A percentile compares a stretch with the other conserved stretches of the same genome.
Evolutionary conservation across 2,888 invertebrate species (phyloP).

Genomic region (Eretmocerus hayati): DNA sequence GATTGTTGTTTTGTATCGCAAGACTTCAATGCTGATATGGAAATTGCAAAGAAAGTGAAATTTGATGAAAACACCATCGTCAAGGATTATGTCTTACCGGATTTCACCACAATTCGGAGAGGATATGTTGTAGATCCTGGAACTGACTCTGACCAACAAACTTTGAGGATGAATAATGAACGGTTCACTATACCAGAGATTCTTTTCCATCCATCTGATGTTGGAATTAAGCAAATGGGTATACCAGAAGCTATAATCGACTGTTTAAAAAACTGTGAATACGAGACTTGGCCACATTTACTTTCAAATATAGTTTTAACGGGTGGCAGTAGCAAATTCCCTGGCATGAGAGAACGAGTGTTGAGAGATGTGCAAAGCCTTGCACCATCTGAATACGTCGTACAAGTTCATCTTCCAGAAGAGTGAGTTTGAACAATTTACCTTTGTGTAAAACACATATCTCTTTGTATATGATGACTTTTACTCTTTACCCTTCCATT

Average conservation of each 20-base stretch:
- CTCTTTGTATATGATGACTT: too few relatives aligned
- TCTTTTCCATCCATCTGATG: conserved; percentile 88
- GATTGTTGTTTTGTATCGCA: conserved; percentile 90
- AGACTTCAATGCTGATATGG: conserved; percentile 76
- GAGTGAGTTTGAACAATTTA: conserved; percentile 53
- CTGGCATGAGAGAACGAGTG: conserved; percentile 75
- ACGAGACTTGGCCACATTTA: conserved; percentile 68
- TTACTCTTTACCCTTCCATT: too few relatives aligned
- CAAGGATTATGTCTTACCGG: conserved; percentile 91
- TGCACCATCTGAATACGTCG: conserved; percentile 69
- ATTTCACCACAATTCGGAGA: conserved; percentile 82
- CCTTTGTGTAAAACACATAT: too few relatives aligned
- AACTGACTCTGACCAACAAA: conserved; percentile 59
- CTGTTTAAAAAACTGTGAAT: conserved; percentile 67
- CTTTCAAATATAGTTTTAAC: conserved; percentile 76
- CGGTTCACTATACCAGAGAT: conserved; percentile 92
- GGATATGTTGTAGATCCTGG: conserved; percentile 60
- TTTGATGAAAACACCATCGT: conserved; percentile 63
- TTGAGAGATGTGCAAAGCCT: conserved; percentile 70
- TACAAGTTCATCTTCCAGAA: conserved; percentile 63
- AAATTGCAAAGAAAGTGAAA: conserved; percentile 52
- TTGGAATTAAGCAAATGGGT: conserved; percentile 87
- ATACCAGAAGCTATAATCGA: conserved; percentile 82
- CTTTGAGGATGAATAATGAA: conserved; percentile 84
- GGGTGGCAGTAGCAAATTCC: conserved; percentile 74